Conservation (phyloP, 2,113 vertebrate species). For the Antechinus flavipes region DNA sequence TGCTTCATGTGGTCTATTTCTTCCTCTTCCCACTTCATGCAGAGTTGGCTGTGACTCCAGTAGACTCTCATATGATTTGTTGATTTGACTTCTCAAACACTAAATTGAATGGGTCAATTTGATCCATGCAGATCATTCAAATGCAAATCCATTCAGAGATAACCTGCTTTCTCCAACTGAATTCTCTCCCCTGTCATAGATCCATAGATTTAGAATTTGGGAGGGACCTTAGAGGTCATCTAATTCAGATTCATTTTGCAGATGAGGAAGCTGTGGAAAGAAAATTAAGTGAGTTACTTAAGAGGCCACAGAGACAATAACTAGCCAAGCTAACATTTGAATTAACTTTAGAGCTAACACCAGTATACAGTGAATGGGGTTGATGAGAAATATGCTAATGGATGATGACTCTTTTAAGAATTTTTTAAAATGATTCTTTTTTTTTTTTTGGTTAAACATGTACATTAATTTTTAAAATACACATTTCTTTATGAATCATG, state of each 20-base stretch:
- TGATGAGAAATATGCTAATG: background rate
- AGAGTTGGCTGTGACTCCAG: background rate
- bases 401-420: background rate
- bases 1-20: background rate
- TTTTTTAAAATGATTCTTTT: too few species aligned
- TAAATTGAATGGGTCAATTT: background rate
- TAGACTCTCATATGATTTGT: background rate
- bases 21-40: background rate
- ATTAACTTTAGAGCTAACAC: background rate
- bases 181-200: background rate
- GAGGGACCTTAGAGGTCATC: background rate
- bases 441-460: too few species aligned
- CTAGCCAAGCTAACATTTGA: background rate
- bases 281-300: background rate
- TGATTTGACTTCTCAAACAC: background rate
- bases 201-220: background rate
- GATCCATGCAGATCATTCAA: background rate
- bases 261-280: background rate
- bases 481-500: too few species aligned
- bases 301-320: background rate
- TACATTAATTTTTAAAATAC: too few species aligned
- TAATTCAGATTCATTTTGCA: background rate
- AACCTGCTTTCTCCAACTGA: background rate
- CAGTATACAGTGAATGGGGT: background rate
- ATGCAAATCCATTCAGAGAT: background rate